Evolutionary conservation across 2,888 invertebrate species (phyloP), one percentile per base, ranked within the genome.

Genomic region (Nomada ruficornis): DNA sequence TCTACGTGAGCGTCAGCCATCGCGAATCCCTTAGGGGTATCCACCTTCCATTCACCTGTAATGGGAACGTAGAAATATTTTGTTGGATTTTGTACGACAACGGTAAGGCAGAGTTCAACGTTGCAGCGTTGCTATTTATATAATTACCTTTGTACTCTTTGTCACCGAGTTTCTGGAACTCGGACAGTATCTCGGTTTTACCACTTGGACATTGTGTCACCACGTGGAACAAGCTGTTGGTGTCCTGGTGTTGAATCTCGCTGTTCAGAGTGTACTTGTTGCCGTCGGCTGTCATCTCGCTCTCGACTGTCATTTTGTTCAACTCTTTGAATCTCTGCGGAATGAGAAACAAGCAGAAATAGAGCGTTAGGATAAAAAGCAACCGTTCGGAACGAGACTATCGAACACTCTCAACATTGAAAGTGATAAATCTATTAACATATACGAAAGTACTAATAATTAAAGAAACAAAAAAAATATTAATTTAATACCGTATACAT

Each of bases 181-280:
- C 95, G 10, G 93, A 91, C 10, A 94, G 92, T 1, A 95, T 77
- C 85, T 94, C 94, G n/a, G 91, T 91, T 70, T 93, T 92, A 83
- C 92, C 94, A 26, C 94, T 93, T 0, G 97, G 96, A 80, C 95
- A 94, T 10, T 94, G 94, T 57, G 95, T 92, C 2, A 86, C 69
- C 54, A 92, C 42, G 64, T 90, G 90, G 2, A 96, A 90, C 36
- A 95, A 94, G 2, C 95, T 96, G 69, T 95, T 94, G 20, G 94
- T 94, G 85, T 95, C 95, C 1, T 95, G 95, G 11, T 95, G 91
- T 23, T 95, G 95, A 2, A 96, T 86, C 71, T 95, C 94, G 10
- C 94, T 94, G 29, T 95, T 95, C 0, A 95, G 79, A 1, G 94
- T 94, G 93, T 96, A 96, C 9, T 95, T 94, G 55, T 95, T 94